Evolutionary conservation across 2,113 vertebrate genomes (phyloP).

Genomic region (Oryzias curvinotus): DNA sequence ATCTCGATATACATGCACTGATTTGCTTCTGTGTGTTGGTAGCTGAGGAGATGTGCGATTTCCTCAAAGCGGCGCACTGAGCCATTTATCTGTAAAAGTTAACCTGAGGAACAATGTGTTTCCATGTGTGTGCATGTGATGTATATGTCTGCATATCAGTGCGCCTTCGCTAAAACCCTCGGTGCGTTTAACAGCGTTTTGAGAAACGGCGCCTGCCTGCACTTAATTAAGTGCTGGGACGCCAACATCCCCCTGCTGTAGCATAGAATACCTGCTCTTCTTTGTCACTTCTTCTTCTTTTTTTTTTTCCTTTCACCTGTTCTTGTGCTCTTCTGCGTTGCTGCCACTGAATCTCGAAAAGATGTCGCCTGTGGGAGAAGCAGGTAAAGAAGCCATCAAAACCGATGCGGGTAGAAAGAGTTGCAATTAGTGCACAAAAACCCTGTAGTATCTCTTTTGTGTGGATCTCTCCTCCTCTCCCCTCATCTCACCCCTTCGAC

Average conservation of each 20-base stretch:
- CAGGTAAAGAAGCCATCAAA: conserved; percentile 78
- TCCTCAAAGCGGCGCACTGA: conserved; percentile 25
- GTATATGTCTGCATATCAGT: conserved; percentile 26
- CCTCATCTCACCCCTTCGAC: conserved; percentile 28
- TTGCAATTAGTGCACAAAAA: conserved; percentile 58
- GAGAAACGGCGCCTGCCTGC: conserved; percentile 59
- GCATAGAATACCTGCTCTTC: conserved; percentile 57
- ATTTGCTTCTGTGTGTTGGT: conserved; percentile 30
- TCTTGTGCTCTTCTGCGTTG: conserved; percentile 54
- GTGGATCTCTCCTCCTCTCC: conserved; percentile 31
- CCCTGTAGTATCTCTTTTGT: conserved; percentile 47
- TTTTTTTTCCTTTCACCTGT: conserved; percentile 35
- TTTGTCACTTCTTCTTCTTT: conserved; percentile 42
- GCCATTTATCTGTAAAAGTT: conserved; percentile 12
- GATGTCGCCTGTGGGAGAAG: conserved; percentile 67
- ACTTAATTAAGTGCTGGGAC: conserved; percentile 71
- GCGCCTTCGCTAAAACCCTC: conserved; percentile 35
- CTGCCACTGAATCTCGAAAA: conserved; percentile 57
- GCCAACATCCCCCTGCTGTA: conserved; percentile 63
- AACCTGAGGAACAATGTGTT: conserved; percentile 42
- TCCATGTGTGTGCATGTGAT: conserved; percentile 10
- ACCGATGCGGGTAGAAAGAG: conserved; percentile 62
- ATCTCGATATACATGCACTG: conserved; percentile 54
- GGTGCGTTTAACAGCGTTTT: conserved; percentile 61
- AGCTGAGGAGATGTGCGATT: conserved; percentile 10